These are phyloP conservation scores for Spicauda simplicius DNA, from an alignment of 2,888 invertebrate genomes.

Conservation along the genomic window DNA sequence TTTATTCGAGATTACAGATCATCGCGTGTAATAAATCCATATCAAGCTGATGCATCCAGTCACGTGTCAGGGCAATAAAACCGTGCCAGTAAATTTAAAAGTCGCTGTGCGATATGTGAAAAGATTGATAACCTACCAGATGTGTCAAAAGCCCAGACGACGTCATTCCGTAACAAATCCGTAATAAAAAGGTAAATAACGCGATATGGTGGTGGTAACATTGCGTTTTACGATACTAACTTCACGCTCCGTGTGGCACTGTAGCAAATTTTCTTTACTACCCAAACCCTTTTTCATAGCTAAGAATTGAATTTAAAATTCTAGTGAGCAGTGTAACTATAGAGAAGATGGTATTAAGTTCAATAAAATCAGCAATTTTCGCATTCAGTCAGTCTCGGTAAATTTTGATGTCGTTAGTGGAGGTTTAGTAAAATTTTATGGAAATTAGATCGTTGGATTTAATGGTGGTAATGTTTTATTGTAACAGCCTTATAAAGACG, in stretches of 20 bases:
- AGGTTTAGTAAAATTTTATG: conserved; percentile 20
- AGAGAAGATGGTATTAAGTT: conserved; percentile 7
- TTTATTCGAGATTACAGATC: conserved; percentile 4
- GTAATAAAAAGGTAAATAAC: conserved; percentile 6
- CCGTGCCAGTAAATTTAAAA: conserved; percentile 38
- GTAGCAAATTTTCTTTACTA: conserved; percentile 37
- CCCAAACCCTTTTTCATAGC: conserved; percentile 19
- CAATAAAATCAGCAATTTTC: conserved; percentile 30
- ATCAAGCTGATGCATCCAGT: conserved; percentile 22
- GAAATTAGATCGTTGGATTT: not conserved
- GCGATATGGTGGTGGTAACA: conserved; percentile 5
- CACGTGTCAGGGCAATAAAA: conserved; percentile 31
- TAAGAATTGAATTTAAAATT: conserved; percentile 28
- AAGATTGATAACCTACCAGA: conserved; percentile 39
- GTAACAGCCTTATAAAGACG: not conserved
- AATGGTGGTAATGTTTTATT: not conserved
- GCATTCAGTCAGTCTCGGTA: conserved; percentile 15
- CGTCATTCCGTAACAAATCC: conserved; percentile 6
- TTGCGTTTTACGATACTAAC: conserved; percentile 23
- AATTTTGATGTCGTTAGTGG: conserved; percentile 17
- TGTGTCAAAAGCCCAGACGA: conserved; percentile 4
- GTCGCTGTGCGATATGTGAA: conserved; percentile 42
- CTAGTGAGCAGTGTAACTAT: conserved; percentile 5
- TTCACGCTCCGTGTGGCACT: conserved; percentile 12
- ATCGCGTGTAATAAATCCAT: conserved; percentile 18